Percentiles rank a stretch among this genome's conserved stretches.
These are phyloP conservation scores for Monomorium pharaonis DNA, from an alignment of 1,140 invertebrate genomes.

Conservation along the genomic window DNA sequence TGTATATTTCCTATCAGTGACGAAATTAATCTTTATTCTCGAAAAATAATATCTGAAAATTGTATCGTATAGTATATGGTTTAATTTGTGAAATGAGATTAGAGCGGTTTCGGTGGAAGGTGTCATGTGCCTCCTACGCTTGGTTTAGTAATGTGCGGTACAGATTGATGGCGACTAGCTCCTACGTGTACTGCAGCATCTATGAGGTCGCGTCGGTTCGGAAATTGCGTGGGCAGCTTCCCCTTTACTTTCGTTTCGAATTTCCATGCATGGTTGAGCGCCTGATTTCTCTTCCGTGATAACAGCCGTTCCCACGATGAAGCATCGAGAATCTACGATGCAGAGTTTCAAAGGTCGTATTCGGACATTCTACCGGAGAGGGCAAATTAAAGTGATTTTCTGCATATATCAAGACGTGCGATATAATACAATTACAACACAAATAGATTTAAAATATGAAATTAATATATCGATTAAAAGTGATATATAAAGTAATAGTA, in stretches of 20 bases:
- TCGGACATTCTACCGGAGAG: neutral
- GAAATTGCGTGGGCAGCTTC: slow-evolving; percentile 33
- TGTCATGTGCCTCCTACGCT: slow-evolving; percentile 31
- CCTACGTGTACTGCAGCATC: slow-evolving; percentile 1
- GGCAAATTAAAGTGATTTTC: neutral
- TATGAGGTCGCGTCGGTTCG: slow-evolving; percentile 26
- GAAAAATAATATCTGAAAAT: neutral
- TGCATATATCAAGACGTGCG: neutral
- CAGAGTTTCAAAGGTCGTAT: neutral
- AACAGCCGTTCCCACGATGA: neutral
- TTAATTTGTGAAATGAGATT: slow-evolving; percentile 20
- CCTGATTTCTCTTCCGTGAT: slow-evolving; percentile 14
- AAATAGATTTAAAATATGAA: neutral
- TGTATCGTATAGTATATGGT: neutral
- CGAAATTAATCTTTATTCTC: neutral
- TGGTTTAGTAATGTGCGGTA: slow-evolving; percentile 35
- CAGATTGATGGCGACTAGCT: slow-evolving; percentile 38
- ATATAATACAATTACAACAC: neutral
- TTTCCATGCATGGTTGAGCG: slow-evolving; percentile 35
- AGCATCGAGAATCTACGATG: neutral
- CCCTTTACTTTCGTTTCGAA: slow-evolving; percentile 32
- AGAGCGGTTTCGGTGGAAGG: slow-evolving; percentile 19
- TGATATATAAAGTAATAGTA: neutral
- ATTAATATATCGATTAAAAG: neutral
- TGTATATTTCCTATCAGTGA: no score